phyloP scores from a whole-genome alignment of 2,113 vertebrate species.

The Phoxinus phoxinus region DNA sequence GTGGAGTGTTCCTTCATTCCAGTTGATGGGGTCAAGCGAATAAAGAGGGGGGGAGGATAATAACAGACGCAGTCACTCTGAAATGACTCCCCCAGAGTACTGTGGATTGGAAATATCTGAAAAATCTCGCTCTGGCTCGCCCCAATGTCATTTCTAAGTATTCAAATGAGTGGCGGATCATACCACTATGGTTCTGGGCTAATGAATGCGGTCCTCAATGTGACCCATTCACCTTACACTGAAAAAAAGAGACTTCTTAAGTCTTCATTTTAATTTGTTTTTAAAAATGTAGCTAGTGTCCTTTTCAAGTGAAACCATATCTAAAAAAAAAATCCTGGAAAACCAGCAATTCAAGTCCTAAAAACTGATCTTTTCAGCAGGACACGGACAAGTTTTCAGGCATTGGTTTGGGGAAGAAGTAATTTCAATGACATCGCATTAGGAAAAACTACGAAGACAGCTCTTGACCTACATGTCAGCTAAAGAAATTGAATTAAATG shows the following conservation, averaged over 20 bases:
- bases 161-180: neutral
- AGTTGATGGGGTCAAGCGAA: constrained; percentile 17
- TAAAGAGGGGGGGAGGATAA: neutral
- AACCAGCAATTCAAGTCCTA: neutral
- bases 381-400: neutral
- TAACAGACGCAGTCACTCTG: neutral
- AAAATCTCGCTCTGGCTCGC: neutral
- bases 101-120: constrained; percentile 14
- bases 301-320: too few relatives aligned
- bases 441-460: constrained; percentile 7
- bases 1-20: constrained; percentile 1
- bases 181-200: neutral
- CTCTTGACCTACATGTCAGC: constrained; percentile 3
- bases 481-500: neutral
- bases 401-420: neutral
- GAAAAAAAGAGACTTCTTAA: neutral
- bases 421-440: neutral
- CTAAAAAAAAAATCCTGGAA: neutral
- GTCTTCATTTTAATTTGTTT: neutral
- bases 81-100: constrained; percentile 11
- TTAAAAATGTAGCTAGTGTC: too few relatives aligned
- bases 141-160: neutral
- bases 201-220: neutral
- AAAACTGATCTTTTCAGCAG: neutral
- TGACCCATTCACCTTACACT: neutral